Evolutionary conservation across 2,888 invertebrate species (phyloP).

Genomic region (Brachypalpus laphriformis): DNA sequence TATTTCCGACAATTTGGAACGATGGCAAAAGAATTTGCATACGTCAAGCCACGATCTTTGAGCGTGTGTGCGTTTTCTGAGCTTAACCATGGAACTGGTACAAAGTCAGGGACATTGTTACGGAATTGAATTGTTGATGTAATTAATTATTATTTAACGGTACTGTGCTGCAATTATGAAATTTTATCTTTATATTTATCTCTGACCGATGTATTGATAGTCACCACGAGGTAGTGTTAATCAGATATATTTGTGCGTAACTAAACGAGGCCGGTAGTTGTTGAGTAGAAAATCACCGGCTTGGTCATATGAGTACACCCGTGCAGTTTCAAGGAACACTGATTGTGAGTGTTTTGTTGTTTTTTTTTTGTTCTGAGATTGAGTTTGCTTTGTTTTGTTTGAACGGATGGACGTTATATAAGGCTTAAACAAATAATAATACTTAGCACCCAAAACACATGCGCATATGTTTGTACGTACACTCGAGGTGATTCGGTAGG

Average conservation of each 20-base stretch:
- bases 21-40: conserved; percentile 46
- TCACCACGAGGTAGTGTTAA: neutral
- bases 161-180: neutral
- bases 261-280: conserved; percentile 59
- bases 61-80: neutral
- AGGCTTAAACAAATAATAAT: conserved; percentile 26
- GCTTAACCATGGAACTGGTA: conserved; percentile 58
- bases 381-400: conserved; percentile 33
- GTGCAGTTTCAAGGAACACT: conserved; percentile 62
- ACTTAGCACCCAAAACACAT: conserved; percentile 22
- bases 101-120: conserved; percentile 63
- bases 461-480: neutral
- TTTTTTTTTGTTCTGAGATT: conserved; percentile 49
- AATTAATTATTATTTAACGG: conserved; percentile 32
- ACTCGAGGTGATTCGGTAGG: neutral
- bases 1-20: conserved; percentile 50
- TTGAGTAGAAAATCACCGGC: conserved; percentile 32
- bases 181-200: neutral
- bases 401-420: conserved; percentile 46
- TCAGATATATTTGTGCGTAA: too few relatives aligned
- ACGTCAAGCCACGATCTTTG: neutral
- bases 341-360: conserved; percentile 14
- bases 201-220: neutral
- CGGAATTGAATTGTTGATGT: conserved; percentile 52
- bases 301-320: conserved; percentile 25